These are phyloP conservation scores for Xerus rutilus DNA, from an alignment of 2,797 vertebrate genomes.

Conservation along the genomic window DNA sequence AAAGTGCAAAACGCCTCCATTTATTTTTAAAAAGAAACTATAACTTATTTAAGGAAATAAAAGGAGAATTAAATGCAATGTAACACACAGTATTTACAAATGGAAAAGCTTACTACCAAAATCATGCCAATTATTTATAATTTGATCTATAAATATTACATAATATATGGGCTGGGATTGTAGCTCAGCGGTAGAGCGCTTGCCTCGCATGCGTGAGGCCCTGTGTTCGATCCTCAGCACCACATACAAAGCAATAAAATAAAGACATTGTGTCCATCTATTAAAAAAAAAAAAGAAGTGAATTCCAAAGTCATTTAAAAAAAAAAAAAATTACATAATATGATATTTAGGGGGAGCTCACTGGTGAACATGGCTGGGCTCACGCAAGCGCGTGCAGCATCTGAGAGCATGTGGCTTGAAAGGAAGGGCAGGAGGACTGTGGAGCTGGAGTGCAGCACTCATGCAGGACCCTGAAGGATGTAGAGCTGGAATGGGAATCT, in stretches of 20 bases:
- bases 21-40: neutral
- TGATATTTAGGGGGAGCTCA: neutral
- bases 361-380: neutral
- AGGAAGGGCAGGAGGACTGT: neutral
- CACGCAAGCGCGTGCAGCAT: neutral
- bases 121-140: neutral
- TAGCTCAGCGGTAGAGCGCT: too few relatives aligned
- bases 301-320: too few relatives aligned
- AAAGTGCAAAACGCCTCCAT: neutral
- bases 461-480: neutral
- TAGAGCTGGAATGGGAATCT: neutral
- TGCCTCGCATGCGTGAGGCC: too few relatives aligned
- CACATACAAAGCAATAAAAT: too few relatives aligned
- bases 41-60: neutral
- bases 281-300: too few relatives aligned
- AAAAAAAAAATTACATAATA: neutral
- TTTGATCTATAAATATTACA: neutral
- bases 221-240: too few relatives aligned
- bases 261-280: too few relatives aligned
- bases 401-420: neutral
- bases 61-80: neutral
- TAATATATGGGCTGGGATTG: too few relatives aligned
- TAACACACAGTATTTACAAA: neutral
- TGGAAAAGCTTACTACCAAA: neutral
- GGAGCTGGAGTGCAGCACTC: neutral